Evolutionary conservation across 2,113 vertebrate genomes (phyloP), one percentile per base, ranked within the genome.

Genomic region (Sciurus niger): DNA sequence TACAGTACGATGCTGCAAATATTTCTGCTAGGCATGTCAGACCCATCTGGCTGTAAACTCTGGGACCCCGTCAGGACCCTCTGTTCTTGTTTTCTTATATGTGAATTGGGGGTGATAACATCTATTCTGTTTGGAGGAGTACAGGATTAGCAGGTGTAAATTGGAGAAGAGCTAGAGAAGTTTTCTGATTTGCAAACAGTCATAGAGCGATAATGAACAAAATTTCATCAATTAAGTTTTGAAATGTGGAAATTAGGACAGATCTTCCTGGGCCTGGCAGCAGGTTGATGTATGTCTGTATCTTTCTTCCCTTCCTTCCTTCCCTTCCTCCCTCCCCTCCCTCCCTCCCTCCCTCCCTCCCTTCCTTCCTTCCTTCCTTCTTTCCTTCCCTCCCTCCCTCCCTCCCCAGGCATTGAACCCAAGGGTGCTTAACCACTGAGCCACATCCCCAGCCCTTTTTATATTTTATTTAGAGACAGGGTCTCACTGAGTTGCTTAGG

Each of bases 201-300:
- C 40, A 12, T 32, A 89, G 20, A 74, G 89, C 72, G 63, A 86
- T 95, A 86, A 94, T 96, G 51, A 91, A 89, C 55, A 84, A 51
- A 78, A 65, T 84, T 60, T 20, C 40, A 68, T 86, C 63, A 17
- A 20, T 84, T 72, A 83, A 72, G 32, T 67, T 76, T 93, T 93
- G 22, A 30, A 93, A n/a, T 74, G 48, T 51, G 83, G 85, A 88
- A 90, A 85, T 24, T 51, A 60, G 67, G 46, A 83, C 28, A 51
- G 34, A 74, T 48, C 93, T 63, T 58, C 34, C 40, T 51, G 73
- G 32, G 30, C 68, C 53, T 92, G 90, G 65, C 68, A 51, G 53
- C 60, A 28, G 60, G 60, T 63, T 24, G 25, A 24, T 63, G 37
- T 43, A 24, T 28, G 22, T 89, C 79, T 73, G 43, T 89, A 20